Evolutionary conservation across 2,888 invertebrate genomes (phyloP), one percentile per base, ranked within the genome.

Genomic region (Xylota sylvarum): DNA sequence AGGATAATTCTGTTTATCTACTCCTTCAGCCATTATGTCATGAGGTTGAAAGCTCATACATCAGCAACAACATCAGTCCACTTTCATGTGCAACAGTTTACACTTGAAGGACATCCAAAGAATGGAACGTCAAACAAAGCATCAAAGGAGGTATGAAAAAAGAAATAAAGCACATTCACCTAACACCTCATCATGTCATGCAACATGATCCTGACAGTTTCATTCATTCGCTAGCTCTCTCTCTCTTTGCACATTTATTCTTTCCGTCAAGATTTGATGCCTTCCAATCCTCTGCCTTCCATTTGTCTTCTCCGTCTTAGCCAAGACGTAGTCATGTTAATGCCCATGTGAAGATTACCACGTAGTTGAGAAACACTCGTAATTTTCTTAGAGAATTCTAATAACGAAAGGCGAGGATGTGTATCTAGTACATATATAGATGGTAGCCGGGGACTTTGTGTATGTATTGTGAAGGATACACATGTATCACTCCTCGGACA

Each of bases 291-390:
- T 23, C 9, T 64, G 40, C 9, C 37, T 19, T 43, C 12, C 19
- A 56, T 58, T 27, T n/a, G 12, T 48, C 32, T 23, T 65, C 37
- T 69, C 19, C 17, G 30, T 52, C 60, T 69, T 72, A 69, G 55
- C 55, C 35, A 30, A 72, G 64, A 48, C 64, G 64, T 30, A 64
- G 72, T 65, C 56, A 50, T 79, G 64, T 72, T 79, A 70, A 79
- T 79, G 55, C 48, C 19, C 64, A 72, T 72, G 58, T 79, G 64
- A 64, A 65, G 79, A 79, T 79, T 79, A 70, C 60, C 79, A 79
- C 72, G 72, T 72, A 79, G 79, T 70, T 79, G 79, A 72, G 62
- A 46, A 70, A 79, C 70, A 72, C 72, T 79, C 62, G 79, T 79
- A 52, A 79, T 79, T 79, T 79, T 79, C 79, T 65, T 48, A 17